Base-by-base conservation (phyloP, 2,113 vertebrate genomes). In the Sinocyclocheilus anophthalmus region DNA sequence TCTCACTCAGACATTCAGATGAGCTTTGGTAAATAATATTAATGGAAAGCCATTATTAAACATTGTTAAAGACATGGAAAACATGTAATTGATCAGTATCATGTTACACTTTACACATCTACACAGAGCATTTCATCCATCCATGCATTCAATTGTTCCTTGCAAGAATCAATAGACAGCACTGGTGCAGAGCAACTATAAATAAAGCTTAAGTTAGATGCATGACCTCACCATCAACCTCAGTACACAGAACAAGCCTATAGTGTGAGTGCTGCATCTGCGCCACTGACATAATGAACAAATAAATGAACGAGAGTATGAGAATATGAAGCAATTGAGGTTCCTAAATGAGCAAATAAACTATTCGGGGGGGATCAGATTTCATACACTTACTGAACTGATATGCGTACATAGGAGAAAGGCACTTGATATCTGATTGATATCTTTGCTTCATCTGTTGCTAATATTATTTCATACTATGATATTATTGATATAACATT, bases 331-430 rank as follows among this genome's bases (percentile, higher is more conserved):
- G 42, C 63, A 0, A 83, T 14, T 33, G 30, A 70, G 45, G 24
- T 37, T 70, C 30, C 65, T 67, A 83, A 83, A 53, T 83, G 67
- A 83, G 48, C 81, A 83, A 70, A 83, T 83, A 55, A 72, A 72
- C 18, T 42, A 24, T 65, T 57, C 6, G 9, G 7, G 20, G 18
- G 16, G 48, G 24, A 37, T 83, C 48, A 4, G 5, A 53, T 72
- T 83, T 83, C 67, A 72, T 55, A 9, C 48, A 77, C 75, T 77
- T 16, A 55, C 5, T 53, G 45, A 76, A 2, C 10, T 42, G 3
- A 70, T 7, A 50, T 67, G n/a, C 61, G 37, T 45, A 65, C 37
- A 48, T 69, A 12, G 6, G 61, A 30, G 12, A 81, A 48, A 50
- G 24, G 22, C 24, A 7, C 59, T 22, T 82, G 24, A 16, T 20